Evolutionary conservation across 2,797 vertebrate genomes (phyloP).

Genomic region (Valencia hispanica): DNA sequence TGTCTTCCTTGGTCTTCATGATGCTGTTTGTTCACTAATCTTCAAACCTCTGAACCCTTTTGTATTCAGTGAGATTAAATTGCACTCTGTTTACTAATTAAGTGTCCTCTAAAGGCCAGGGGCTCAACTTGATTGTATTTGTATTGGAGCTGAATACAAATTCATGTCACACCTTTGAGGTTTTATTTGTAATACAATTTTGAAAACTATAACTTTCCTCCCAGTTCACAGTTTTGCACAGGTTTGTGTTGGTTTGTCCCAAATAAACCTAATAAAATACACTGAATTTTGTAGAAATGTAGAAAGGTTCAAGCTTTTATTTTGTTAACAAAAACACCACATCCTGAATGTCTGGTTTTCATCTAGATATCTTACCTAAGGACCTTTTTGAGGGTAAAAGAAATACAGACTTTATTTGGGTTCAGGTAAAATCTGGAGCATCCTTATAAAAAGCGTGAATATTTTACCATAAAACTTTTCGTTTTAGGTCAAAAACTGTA

Average conservation of each 20-base stretch:
- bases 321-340: not conserved
- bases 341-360: not conserved
- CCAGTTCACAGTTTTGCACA: not conserved
- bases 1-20: too few relatives aligned
- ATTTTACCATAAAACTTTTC: too few relatives aligned
- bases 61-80: too few relatives aligned
- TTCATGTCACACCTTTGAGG: too few relatives aligned
- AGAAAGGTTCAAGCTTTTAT: not conserved
- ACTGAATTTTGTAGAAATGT: not conserved
- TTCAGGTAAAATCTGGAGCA: not conserved
- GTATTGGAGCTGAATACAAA: too few relatives aligned
- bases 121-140: too few relatives aligned
- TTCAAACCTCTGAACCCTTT: too few relatives aligned
- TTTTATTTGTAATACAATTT: too few relatives aligned
- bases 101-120: too few relatives aligned
- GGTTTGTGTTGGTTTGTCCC: not conserved
- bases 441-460: not conserved
- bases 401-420: not conserved
- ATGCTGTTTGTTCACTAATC: too few relatives aligned
- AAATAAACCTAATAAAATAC: not conserved
- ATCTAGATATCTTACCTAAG: not conserved
- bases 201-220: too few relatives aligned
- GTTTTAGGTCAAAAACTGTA: slow-evolving; percentile 3
- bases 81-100: too few relatives aligned
- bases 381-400: not conserved